Evolutionary conservation across 2,797 vertebrate species (phyloP).

Genomic region (Poecile montanus): DNA sequence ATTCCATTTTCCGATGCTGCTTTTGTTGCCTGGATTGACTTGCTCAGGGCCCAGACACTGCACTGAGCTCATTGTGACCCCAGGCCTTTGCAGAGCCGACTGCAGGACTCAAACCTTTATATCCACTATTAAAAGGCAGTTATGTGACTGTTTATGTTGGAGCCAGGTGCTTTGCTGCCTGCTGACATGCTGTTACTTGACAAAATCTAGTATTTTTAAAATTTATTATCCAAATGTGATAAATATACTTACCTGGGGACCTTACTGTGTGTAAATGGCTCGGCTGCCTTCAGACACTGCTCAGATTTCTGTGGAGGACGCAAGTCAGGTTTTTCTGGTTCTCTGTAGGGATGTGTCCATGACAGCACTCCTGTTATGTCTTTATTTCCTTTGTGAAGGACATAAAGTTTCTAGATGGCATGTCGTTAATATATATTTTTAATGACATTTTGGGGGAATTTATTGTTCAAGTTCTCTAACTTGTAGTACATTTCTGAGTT

Average conservation of each 20-base stretch:
- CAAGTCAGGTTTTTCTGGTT: neutral
- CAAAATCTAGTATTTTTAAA: neutral
- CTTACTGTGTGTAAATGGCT: neutral
- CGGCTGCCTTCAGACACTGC: neutral
- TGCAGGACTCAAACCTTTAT: conserved; percentile 18
- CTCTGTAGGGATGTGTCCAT: neutral
- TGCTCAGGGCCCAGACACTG: neutral
- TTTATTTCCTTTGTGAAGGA: neutral
- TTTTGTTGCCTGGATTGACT: neutral
- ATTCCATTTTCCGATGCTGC: neutral
- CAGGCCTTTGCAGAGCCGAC: neutral
- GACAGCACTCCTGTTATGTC: neutral
- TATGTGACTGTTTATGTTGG: conserved; percentile 28
- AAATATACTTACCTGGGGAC: neutral
- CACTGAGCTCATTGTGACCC: neutral
- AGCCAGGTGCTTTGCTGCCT: conserved; percentile 27
- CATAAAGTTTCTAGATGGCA: neutral
- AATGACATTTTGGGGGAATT: neutral
- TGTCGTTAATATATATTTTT: neutral
- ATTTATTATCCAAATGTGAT: neutral
- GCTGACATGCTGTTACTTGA: neutral
- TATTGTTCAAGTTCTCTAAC: neutral
- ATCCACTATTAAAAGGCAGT: conserved; percentile 28
- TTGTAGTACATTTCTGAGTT: neutral
- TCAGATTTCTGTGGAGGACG: accelerated